Conservation (phyloP, 2,888 invertebrate genomes). For the Drosophila pseudotalamancana region DNA sequence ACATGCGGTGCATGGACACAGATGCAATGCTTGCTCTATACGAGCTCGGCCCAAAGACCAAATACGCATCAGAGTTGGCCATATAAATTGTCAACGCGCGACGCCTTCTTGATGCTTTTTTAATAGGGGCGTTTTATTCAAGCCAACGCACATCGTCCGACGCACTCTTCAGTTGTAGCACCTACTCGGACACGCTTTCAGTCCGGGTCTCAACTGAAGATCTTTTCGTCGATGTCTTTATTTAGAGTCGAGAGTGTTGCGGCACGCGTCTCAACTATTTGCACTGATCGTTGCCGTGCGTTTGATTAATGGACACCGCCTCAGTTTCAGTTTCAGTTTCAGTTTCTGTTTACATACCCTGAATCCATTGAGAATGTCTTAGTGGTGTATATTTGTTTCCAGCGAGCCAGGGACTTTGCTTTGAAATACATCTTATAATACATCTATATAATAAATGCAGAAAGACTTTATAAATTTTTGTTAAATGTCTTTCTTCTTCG, state of each 20-base stretch:
- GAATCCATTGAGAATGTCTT: no score
- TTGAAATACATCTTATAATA: no score
- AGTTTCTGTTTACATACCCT: no score
- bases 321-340: constrained; percentile 7
- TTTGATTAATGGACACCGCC: constrained; percentile 65
- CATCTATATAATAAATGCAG: no score
- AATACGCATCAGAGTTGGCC: constrained; percentile 69
- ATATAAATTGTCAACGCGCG: constrained; percentile 72
- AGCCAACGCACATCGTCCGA: constrained; percentile 51
- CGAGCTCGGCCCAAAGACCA: constrained; percentile 35
- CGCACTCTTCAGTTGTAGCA: constrained; percentile 57
- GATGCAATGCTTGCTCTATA: not conserved
- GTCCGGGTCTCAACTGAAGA: not conserved
- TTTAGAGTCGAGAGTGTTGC: constrained; percentile 24
- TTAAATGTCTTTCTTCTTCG: no score
- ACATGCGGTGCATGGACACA: constrained; percentile 35
- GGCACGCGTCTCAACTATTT: constrained; percentile 56
- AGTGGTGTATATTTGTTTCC: no score
- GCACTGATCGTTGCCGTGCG: constrained; percentile 38
- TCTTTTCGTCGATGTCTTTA: constrained; percentile 51
- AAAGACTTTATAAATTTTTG: no score
- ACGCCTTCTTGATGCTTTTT: constrained; percentile 53
- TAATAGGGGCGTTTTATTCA: constrained; percentile 77
- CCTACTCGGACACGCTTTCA: constrained; percentile 4
- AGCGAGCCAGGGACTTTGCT: no score